phyloP scores from a whole-genome alignment of 2,888 invertebrate species.

The Gryllus longicercus region DNA sequence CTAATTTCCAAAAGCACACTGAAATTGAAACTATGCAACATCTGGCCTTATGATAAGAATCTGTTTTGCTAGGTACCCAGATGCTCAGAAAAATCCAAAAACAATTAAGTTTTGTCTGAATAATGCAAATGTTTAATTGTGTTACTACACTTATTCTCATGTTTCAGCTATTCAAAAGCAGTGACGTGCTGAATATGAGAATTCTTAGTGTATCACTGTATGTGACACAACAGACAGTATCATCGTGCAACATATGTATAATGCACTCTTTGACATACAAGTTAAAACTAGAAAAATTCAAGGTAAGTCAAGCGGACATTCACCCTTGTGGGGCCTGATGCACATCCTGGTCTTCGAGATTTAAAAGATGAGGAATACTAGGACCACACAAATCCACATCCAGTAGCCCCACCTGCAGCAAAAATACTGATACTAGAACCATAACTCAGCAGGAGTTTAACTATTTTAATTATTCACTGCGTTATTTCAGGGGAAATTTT shows the following conservation, averaged over 20 bases:
- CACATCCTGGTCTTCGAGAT: slow-evolving; percentile 78
- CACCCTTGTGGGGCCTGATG: slow-evolving; percentile 85
- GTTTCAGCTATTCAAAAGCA: too few species aligned
- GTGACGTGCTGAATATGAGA: too few species aligned
- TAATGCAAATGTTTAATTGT: too few species aligned
- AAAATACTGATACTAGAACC: background rate
- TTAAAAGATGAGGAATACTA: slow-evolving; percentile 83
- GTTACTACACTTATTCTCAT: too few species aligned
- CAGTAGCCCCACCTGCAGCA: slow-evolving; percentile 77
- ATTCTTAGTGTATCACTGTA: too few species aligned
- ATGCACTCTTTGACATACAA: background rate
- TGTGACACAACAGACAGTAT: background rate
- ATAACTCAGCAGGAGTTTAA: background rate
- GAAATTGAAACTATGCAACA: too few species aligned
- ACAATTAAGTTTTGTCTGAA: too few species aligned
- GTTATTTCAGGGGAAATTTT: too few species aligned
- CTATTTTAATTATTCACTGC: background rate
- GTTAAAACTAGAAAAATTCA: background rate
- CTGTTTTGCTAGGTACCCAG: too few species aligned
- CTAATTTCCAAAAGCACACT: too few species aligned
- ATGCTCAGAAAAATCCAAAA: too few species aligned
- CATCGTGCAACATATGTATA: background rate
- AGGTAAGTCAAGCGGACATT: background rate
- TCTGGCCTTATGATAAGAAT: too few species aligned
- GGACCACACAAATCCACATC: slow-evolving; percentile 96